Evolutionary conservation across 2,888 invertebrate genomes (phyloP), one percentile per base, ranked within the genome.

Genomic region (Drosophila quinaria): DNA sequence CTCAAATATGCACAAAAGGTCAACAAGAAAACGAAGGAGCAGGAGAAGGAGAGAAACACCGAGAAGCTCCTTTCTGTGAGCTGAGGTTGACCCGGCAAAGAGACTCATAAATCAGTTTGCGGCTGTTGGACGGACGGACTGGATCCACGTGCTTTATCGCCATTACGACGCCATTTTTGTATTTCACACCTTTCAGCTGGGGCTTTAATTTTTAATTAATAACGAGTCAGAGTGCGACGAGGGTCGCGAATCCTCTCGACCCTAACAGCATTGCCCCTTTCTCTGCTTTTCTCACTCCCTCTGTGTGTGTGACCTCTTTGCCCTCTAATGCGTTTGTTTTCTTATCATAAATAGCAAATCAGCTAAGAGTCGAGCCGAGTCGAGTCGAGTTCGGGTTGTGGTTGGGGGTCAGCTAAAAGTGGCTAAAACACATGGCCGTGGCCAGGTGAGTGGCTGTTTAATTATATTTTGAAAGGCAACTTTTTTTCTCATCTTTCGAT

Each of bases 161-260:
- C 78, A 79, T 83, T 76, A 81, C 72, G 80, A 62, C 87, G 88
- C 90, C 88, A 89, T 89, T 89, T 56, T 87, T 90, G 69, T 80
- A 77, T 86, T 87, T 90, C 80, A 83, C 89, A 86, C 87, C 87
- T 84, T 89, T 87, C 90, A 83, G 81, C 66, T 65, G 82, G 80
- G 81, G 81, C 72, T 88, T 90, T 89, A 88, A 88, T 90, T 90
- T 87, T 87, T 87, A 87, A 87, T 87, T 87, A 90, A 87, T 90
- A 87, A 89, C 79, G 66, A 89, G 89, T 76, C 81, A 64, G 76
- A 60, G 83, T 66, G 65, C 70, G 70, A 73, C 66, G 68, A 72
- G 80, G 78, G 78, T 81, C 79, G 79, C 74, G 78, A 41, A 77
- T 65, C 79, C 65, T 52, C 61, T 61, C 29, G 31, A 46, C 62